Base-by-base conservation (phyloP, 2,797 vertebrate genomes). In the Acipenser oxyrinchus region DNA sequence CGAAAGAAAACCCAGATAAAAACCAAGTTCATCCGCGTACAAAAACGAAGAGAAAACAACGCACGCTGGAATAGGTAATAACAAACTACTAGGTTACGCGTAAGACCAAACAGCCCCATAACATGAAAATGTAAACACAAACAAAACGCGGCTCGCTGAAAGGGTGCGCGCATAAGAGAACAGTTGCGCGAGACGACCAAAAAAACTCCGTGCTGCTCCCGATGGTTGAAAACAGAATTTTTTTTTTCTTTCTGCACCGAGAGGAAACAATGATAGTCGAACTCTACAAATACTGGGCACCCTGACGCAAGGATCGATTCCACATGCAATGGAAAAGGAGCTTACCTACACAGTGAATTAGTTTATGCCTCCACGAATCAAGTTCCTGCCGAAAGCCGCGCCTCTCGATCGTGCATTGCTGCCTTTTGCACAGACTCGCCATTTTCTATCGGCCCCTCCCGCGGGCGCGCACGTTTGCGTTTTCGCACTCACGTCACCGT, bases 271-370 rank as follows among this genome's bases (percentile, higher is more conserved):
- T n/a, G 49, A 60, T 2, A n/a, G 73, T 76, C 68, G 70, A 66
- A 76, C 74, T 74, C 66, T 67, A 74, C 71, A 71, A 64, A 66
- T 15, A 48, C 0, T 8, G 65, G 8, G 10, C 49, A 55, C 72
- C 51, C 66, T 1, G 0, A 60, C 60, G 10, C 48, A 5, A 6
- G 1, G 49, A 69, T 53, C 71, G 65, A 74, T 48, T 74, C 65
- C 80, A 71, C 83, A 65, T 60, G 71, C 15, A 49, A 13, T 74
- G 64, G 6, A 49, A 55, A 62, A 75, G 72, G 13, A 77, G 78
- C 95, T 96, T 94, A 97, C 95, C 95, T 90, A 96, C 93, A 90
- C 91, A 92, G 84, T 91, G 92, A 83, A 94, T 84, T 76, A 96
- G 92, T 89, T 93, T 94, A 81, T 93, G 90, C 77, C 91, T 87